Base-by-base conservation (phyloP, 1,140 invertebrate species). In the Hycleus phaleratus region DNA sequence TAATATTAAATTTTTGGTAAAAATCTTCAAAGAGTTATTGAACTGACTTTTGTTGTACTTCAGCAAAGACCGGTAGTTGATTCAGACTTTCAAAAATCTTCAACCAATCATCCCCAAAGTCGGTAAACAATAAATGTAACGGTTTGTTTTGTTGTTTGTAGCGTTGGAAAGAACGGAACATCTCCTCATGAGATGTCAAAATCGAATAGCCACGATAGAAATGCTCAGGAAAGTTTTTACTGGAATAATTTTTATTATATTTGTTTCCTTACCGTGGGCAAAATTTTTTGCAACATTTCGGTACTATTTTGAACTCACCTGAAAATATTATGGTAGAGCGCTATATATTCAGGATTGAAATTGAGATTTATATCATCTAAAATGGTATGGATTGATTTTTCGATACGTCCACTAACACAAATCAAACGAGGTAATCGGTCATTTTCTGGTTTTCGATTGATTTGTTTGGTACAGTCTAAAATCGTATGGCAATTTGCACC, bases 401-500 rank as follows among this genome's bases (percentile, higher is more conserved):
- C 76, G 0, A 78, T 82, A 38, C 89, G 77, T 18, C 85, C 85
- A 56, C 83, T 83, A 39, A 79, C 78, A 1, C 75, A 72, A 2
- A 87, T 77, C n/a, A 91, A 65, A 58, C 85, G 73, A 1, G 82
- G 83, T n/a, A 83, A 52, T 56, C 78, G 69, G 53, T 83, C 79
- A 11, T n/a, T 42, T 6, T 66, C 81, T 79, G 1, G 75, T 51
- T 65, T 84, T 84, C 18, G 12, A 12, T 12, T 12, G 12, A 12
- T 12, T 12, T 71, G 64, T 56, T 81, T 83, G 66, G 79, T 73
- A 3, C 73, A 76, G 71, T 77, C 78, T 0, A 93, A 64, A 5
- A 93, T 64, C 12, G 84, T 73, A 70, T 92, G 89, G 24, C 83
- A 77, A 65, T 85, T 83, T 24, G 77, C 77, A 24, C 83, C 81